These are phyloP conservation scores for Diceros bicornis DNA, from an alignment of 2,797 vertebrate species.

Conservation along the genomic window DNA sequence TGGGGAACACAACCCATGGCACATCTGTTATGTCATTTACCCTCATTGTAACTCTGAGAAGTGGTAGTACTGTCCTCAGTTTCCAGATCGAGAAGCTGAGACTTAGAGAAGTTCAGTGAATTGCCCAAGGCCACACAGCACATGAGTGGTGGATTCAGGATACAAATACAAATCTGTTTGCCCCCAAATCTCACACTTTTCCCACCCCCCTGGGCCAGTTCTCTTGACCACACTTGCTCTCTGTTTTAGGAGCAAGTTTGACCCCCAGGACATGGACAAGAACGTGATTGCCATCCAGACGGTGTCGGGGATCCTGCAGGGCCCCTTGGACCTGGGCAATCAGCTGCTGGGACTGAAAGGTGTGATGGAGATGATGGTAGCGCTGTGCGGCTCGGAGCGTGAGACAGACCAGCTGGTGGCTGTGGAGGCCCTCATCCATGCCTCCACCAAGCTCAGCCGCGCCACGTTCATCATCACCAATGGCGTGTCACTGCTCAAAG, in stretches of 20 bases:
- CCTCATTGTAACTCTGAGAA: not conserved
- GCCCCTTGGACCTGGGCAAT: slow-evolving; percentile 98
- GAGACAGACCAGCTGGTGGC: slow-evolving; percentile 99
- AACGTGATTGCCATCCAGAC: slow-evolving; percentile 97
- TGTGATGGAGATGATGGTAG: slow-evolving; percentile 99
- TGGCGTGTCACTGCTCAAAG: slow-evolving; percentile 95
- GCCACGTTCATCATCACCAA: slow-evolving; percentile 98
- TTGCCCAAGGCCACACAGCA: not conserved
- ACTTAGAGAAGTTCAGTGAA: slow-evolving; percentile 26
- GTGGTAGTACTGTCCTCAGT: not conserved
- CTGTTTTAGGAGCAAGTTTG: slow-evolving; percentile 94
- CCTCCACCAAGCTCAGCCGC: slow-evolving; percentile 97
- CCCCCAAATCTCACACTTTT: not conserved
- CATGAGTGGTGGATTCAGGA: accelerated
- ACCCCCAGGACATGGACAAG: slow-evolving; percentile 98
- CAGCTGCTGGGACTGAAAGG: slow-evolving; percentile 94
- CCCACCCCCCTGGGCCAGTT: not conserved
- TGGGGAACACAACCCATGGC: not conserved
- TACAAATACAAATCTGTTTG: not conserved
- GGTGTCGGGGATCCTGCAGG: slow-evolving; percentile 97
- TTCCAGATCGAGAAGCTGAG: not conserved
- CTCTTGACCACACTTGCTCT: not conserved
- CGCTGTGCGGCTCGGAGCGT: slow-evolving; percentile 95
- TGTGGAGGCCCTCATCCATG: slow-evolving; percentile 97
- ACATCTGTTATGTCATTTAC: not conserved